These are phyloP conservation scores for Sinotaia quadrata DNA, from an alignment of 2,888 invertebrate genomes.

Conservation along the genomic window DNA sequence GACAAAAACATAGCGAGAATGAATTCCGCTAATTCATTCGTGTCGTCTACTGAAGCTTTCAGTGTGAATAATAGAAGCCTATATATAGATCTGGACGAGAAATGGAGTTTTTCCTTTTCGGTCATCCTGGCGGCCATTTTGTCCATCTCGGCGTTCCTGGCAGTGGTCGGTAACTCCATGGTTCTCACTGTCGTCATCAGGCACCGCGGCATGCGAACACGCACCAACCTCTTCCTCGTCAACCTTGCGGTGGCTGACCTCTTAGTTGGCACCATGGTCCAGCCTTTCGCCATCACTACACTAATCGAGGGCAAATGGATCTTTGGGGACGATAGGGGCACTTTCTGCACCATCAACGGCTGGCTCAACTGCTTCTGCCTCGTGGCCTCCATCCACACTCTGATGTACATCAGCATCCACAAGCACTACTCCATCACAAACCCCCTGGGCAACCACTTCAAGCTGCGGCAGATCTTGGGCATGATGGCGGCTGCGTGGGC, in stretches of 20 bases:
- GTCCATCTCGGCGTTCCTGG: slow-evolving; percentile 67
- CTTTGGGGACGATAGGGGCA: slow-evolving; percentile 57
- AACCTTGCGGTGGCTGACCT: slow-evolving; percentile 73
- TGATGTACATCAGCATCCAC: slow-evolving; percentile 73
- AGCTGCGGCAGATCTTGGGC: slow-evolving; percentile 65
- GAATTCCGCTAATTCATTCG: too few species aligned
- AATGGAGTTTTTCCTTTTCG: slow-evolving; percentile 38
- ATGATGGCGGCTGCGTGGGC: slow-evolving; percentile 72
- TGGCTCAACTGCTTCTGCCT: slow-evolving; percentile 72
- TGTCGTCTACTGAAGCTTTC: too few species aligned
- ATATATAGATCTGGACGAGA: too few species aligned
- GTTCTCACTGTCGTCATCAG: slow-evolving; percentile 72
- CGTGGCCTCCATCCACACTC: slow-evolving; percentile 73
- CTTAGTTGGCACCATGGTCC: slow-evolving; percentile 69
- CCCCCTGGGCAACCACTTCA: slow-evolving; percentile 71
- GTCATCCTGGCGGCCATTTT: slow-evolving; percentile 44
- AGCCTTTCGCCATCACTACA: slow-evolving; percentile 72
- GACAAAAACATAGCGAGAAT: too few species aligned
- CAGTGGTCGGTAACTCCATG: slow-evolving; percentile 72
- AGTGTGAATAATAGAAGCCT: too few species aligned
- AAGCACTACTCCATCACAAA: slow-evolving; percentile 73
- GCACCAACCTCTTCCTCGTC: slow-evolving; percentile 73
- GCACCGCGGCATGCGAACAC: slow-evolving; percentile 73
- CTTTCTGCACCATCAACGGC: slow-evolving; percentile 71
- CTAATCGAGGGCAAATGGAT: slow-evolving; percentile 71